Evolutionary conservation across 2,888 invertebrate species (phyloP).

Genomic region (Cryptops parisi): DNA sequence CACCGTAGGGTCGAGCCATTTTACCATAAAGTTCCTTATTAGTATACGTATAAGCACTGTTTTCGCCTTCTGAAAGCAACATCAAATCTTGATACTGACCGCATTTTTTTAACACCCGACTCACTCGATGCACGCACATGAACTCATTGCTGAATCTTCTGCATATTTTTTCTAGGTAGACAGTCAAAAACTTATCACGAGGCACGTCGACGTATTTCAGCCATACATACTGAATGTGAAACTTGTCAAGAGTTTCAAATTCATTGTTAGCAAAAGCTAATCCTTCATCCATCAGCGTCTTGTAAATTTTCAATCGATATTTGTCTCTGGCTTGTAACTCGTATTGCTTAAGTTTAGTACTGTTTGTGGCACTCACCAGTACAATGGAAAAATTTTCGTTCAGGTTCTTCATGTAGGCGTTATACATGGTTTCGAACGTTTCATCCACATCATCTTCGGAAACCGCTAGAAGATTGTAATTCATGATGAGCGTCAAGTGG

Average conservation of each 20-base stretch:
- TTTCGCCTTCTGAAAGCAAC: conserved; percentile 18
- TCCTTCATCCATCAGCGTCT: conserved; percentile 16
- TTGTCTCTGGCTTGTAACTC: conserved; percentile 14
- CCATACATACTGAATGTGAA: conserved; percentile 17
- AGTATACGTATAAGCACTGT: conserved; percentile 17
- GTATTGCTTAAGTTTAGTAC: conserved; percentile 13
- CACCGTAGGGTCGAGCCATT: conserved; percentile 14
- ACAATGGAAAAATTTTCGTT: conserved; percentile 15
- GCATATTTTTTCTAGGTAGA: conserved; percentile 13
- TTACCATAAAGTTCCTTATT: conserved; percentile 14
- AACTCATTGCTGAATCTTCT: conserved; percentile 12
- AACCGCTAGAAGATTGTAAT: conserved; percentile 17
- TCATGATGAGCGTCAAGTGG: conserved; percentile 16
- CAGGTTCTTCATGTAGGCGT: conserved; percentile 17
- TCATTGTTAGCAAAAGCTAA: conserved; percentile 13
- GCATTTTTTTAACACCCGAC: conserved; percentile 18
- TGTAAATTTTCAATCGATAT: conserved; percentile 16
- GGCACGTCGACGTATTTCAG: conserved; percentile 14
- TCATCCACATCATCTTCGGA: conserved; percentile 17
- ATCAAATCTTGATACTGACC: conserved; percentile 19
- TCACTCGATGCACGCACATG: conserved; percentile 18
- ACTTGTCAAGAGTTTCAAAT: conserved; percentile 14
- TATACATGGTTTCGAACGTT: conserved; percentile 17
- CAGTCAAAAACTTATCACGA: conserved; percentile 13
- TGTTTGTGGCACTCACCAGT: conserved; percentile 18